phyloP scores from a whole-genome alignment of 2,797 vertebrate genomes.

The Ceryle rudis region DNA sequence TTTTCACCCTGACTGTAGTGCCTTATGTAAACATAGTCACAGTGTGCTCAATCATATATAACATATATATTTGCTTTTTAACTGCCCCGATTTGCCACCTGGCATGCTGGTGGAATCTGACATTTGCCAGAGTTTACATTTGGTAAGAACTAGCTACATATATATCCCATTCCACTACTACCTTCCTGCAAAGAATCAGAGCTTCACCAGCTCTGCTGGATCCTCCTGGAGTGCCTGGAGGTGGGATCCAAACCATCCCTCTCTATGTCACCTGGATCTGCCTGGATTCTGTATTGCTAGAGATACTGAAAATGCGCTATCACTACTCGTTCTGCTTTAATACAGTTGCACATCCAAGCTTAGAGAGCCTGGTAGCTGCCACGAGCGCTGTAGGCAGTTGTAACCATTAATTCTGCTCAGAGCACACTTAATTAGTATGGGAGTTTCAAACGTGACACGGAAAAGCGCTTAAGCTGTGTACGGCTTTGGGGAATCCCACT shows the following conservation, averaged over 20 bases:
- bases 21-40: background rate
- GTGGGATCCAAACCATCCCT: background rate
- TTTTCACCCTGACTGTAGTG: background rate
- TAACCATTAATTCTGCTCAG: background rate
- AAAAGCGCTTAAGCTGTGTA: background rate
- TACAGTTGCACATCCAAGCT: background rate
- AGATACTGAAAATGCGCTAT: background rate
- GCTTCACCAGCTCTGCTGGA: background rate
- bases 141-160: background rate
- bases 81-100: background rate
- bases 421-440: background rate
- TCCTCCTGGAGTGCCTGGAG: fast-evolving
- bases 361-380: background rate
- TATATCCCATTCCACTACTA: background rate
- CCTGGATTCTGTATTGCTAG: background rate
- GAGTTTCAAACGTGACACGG: background rate
- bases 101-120: background rate
- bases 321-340: background rate
- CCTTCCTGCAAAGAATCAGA: background rate
- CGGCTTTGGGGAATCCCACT: background rate
- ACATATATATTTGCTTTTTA: background rate
- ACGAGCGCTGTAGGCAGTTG: fast-evolving
- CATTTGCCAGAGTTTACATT: background rate
- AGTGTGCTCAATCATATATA: background rate
- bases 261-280: background rate